Conservation (phyloP, 2,888 invertebrate species). For the Drymonia ruficornis region DNA sequence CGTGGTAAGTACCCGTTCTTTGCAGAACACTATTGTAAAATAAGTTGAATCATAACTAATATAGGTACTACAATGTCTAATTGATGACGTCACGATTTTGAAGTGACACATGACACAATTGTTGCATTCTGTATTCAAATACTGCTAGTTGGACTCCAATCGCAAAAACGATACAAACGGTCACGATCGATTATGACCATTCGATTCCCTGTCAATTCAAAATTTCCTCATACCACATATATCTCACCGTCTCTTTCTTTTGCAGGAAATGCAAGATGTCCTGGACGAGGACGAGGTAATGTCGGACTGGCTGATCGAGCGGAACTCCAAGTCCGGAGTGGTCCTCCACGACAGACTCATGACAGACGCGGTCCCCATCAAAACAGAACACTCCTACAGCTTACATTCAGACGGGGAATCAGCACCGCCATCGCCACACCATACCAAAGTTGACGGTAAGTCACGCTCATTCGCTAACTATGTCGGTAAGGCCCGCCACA, state of each 20-base stretch:
- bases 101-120: no score
- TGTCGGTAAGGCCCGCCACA: no score
- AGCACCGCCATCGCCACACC: conserved; percentile 88
- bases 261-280: conserved; percentile 87
- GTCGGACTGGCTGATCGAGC: conserved; percentile 88
- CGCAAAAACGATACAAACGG: no score
- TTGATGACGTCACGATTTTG: no score
- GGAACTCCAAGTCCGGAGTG: conserved; percentile 88
- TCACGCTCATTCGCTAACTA: conserved; percentile 1
- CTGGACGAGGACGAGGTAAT: conserved; percentile 87
- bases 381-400: conserved; percentile 97
- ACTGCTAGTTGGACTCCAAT: no score
- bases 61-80: no score
- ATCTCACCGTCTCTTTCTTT: conserved; percentile 34
- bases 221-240: background rate
- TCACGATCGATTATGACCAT: no score
- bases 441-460: conserved; percentile 90
- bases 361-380: conserved; percentile 94
- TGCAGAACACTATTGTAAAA: no score
- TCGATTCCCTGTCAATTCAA: background rate
- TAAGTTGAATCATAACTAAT: no score
- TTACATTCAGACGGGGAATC: conserved; percentile 89
- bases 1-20: no score
- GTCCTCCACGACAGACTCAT: conserved; percentile 95
- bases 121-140: no score